Evolutionary conservation across 2,797 vertebrate genomes (phyloP), one percentile per base, ranked within the genome.

Genomic region (Chromis chromis): DNA sequence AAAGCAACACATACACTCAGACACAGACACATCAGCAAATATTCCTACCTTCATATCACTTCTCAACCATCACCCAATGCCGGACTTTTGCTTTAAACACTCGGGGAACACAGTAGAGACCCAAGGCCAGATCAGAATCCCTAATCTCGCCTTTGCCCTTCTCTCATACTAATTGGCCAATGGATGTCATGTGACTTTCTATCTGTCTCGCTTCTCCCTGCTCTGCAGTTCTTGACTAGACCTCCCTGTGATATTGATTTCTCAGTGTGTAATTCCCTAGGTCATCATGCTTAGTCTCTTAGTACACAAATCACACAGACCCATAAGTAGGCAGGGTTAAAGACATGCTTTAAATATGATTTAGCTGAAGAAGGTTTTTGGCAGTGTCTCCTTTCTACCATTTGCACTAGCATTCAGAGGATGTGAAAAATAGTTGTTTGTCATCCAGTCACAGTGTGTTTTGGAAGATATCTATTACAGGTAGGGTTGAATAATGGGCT

Each of bases 191-290:
- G 8, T 74, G 85, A 71, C 72, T 33, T 65, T 55, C 33, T 46
- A 4, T 79, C 61, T 68, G 21, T 67, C 64, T 33, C 40, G 50
- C 52, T 56, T 61, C 42, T 13, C n/a, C 53, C 19, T 10, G 27
- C 56, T 55, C 81, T 73, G 69, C 84, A 78, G 78, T 73, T 77
- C 72, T 78, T 78, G 64, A 82, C 69, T 70, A 70, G 79, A 86
- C 69, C 82, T 83, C 79, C 63, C 50, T 62, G 61, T 46, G 69
- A 54, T 89, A 92, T 91, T 67, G 83, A 91, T 93, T 91, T 91
- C 61, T 86, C 63, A 36, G 31, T 74, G 76, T 84, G 82, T 83
- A 83, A 87, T 89, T 89, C 79, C 84, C 76, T 50, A 65, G 83
- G 76, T 89, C 85, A 92, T 90, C 86, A 83, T 76, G 54, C 74